Conservation (phyloP, 2,113 vertebrate species). For the Centropus unirufus region DNA sequence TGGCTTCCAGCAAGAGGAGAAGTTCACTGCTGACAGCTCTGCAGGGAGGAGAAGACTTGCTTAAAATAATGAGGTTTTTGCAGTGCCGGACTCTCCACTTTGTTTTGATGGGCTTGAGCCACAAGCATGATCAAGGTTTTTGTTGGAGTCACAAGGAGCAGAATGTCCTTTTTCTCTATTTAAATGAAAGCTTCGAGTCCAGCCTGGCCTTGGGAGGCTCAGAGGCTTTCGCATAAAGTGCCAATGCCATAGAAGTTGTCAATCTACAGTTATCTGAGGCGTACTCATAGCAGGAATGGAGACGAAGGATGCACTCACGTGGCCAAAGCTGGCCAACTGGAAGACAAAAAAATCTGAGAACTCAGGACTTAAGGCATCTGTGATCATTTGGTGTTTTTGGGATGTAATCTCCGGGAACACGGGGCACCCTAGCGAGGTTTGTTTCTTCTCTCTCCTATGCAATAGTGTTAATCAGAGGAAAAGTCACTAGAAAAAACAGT, state of each 20-base stretch:
- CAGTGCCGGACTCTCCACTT: not conserved
- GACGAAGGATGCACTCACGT: not conserved
- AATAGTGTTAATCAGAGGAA: not conserved
- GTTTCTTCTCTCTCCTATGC: not conserved
- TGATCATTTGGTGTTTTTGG: not conserved
- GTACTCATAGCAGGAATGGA: not conserved
- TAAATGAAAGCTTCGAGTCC: not conserved
- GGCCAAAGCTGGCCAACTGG: not conserved
- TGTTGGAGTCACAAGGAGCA: not conserved
- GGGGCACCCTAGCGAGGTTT: not conserved
- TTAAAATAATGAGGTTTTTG: not conserved
- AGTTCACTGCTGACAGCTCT: not conserved
- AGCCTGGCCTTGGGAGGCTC: rapidly evolving
- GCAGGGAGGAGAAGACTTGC: not conserved
- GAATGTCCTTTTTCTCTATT: not conserved
- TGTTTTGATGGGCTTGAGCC: not conserved
- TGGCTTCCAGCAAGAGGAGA: not conserved
- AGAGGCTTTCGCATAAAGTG: not conserved
- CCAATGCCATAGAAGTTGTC: not conserved
- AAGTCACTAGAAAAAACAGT: not conserved
- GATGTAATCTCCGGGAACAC: not conserved
- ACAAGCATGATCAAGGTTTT: not conserved
- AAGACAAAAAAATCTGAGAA: not conserved
- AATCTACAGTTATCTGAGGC: not conserved
- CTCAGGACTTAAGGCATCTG: not conserved